Evolutionary conservation across 1,140 invertebrate species (phyloP).

Genomic region (Mesaphorura yosii): DNA sequence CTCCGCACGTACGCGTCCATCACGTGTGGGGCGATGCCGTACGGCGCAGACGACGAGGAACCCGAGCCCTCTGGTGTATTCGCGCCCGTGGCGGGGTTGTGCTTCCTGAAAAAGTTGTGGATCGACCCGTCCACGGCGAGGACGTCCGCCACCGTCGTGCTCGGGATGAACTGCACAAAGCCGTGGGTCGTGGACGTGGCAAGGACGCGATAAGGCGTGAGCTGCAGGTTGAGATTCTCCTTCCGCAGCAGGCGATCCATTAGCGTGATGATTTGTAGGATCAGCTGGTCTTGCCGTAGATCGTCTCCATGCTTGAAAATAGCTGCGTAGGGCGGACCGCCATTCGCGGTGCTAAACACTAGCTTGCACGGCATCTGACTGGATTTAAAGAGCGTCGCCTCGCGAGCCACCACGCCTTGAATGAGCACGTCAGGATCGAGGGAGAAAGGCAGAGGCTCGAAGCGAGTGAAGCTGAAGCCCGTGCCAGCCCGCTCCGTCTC

Average conservation of each 20-base stretch:
- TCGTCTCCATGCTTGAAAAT: slow-evolving; percentile 99
- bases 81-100: slow-evolving; percentile 74
- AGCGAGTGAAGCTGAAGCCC: slow-evolving; percentile 70
- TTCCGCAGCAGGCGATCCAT: slow-evolving; percentile 91
- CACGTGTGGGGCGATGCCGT: slow-evolving; percentile 81
- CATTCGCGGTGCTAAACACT: slow-evolving; percentile 66
- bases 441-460: slow-evolving; percentile 86
- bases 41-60: too few species aligned
- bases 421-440: slow-evolving; percentile 84
- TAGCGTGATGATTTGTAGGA: slow-evolving; percentile 91
- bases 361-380: slow-evolving; percentile 94
- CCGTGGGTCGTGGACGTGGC: slow-evolving; percentile 92
- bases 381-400: slow-evolving; percentile 90
- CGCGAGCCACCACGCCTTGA: slow-evolving; percentile 76
- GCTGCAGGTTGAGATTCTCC: slow-evolving; percentile 88
- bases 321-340: slow-evolving; percentile 64
- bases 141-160: slow-evolving; percentile 81
- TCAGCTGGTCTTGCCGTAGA: slow-evolving; percentile 94
- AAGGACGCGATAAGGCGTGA: slow-evolving; percentile 87
- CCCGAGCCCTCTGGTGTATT: too few species aligned
- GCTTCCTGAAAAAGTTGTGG: slow-evolving; percentile 78
- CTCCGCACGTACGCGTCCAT: slow-evolving; percentile 97
- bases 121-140: slow-evolving; percentile 74
- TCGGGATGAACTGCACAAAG: slow-evolving; percentile 96
- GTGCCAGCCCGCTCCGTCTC: slow-evolving; percentile 62